Conservation (phyloP, 2,888 invertebrate species). For the Halictus ligatus region DNA sequence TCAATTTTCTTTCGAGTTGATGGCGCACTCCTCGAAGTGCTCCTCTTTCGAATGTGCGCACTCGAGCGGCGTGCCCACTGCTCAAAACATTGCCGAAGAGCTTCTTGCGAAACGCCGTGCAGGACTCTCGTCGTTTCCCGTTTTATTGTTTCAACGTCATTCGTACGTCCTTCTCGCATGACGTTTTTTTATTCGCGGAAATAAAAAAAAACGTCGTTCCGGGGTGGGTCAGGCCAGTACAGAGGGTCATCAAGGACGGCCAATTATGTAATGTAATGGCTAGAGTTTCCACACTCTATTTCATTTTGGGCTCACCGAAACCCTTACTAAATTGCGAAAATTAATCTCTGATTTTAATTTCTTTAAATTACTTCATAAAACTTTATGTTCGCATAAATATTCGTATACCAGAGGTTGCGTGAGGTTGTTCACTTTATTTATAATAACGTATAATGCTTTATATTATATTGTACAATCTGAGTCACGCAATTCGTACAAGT, state of each 20-base stretch:
- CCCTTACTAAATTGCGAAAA: neutral
- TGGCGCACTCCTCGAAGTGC: neutral
- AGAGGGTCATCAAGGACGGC: neutral
- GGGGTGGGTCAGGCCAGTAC: neutral
- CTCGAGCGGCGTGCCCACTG: neutral
- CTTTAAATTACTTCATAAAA: neutral
- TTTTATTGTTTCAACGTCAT: neutral
- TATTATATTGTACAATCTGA: neutral
- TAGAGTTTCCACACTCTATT: neutral
- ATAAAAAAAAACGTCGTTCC: neutral
- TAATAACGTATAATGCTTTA: neutral
- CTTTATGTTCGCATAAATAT: neutral
- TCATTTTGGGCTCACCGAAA: neutral
- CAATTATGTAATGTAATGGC: neutral
- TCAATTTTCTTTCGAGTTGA: neutral
- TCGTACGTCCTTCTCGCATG: neutral
- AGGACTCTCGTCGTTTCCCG: slow-evolving; percentile 3
- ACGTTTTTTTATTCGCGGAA: neutral
- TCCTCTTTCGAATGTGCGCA: neutral
- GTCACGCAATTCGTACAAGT: neutral
- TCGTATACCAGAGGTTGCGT: neutral
- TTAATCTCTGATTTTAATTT: neutral
- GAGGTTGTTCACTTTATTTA: neutral
- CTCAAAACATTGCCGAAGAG: neutral
- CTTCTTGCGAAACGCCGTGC: neutral